Evolutionary conservation across 2,888 invertebrate genomes (phyloP), one percentile per base, ranked within the genome.

Genomic region (Aradus depressus): DNA sequence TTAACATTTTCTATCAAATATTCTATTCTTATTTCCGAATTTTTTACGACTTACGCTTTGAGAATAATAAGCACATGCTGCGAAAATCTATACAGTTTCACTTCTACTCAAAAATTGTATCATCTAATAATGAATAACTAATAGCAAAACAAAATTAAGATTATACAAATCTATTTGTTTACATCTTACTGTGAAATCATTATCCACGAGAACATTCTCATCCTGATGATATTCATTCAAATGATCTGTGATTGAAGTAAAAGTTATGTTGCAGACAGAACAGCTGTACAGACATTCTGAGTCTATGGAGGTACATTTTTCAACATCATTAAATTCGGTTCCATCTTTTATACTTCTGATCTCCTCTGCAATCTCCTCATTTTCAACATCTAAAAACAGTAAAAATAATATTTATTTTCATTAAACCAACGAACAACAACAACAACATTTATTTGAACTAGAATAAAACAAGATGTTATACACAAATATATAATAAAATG

Each of bases 211-310:
- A 16, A 50, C 44, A 26, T 35, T 43, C 37, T 50, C 42, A 44
- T 50, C 44, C 39, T 44, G 32, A 37, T 50, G 50, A 23, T 44
- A 44, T 37, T 50, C 34, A 25, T 37, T 43, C 14, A 50, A 26
- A 28, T 50, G 50, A 14, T 44, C 44, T 44, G 43, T 21, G 14
- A 48, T 19, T 10, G 48, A 48, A 23, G 26, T 32, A 28, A 48
- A 48, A 23, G 48, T 48, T 23, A 48, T 48, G 26, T 48, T 23
- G 18, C 48, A 48, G 3, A 48, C 39, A 21, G 48, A 48, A 35
- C 48, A 48, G 10, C 35, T 48, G 35, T 45, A 45, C 14, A 45
- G 35, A 44, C 23, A 44, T 14, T 28, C 23, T 16, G 34, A 19
- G 3, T 2, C 22, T 18, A 31, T 18, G 23, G 1, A 4, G 8